Evolutionary conservation across 1,140 invertebrate genomes (phyloP), one percentile per base, ranked within the genome.

Genomic region (Pectinophora gossypiella): DNA sequence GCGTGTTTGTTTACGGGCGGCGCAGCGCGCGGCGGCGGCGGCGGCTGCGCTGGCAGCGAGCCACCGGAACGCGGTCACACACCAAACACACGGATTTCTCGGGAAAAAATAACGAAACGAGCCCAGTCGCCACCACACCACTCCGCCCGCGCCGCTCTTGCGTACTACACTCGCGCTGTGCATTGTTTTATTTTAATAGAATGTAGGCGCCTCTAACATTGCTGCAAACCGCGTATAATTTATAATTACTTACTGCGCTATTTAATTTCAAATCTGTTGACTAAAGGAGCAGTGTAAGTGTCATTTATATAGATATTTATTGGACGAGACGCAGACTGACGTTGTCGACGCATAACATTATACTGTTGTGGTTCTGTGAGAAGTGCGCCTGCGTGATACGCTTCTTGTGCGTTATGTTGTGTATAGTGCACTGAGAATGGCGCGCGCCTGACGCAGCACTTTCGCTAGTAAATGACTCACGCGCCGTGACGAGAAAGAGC

Each of bases 61-160:
- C 78, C 76, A 79, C 55, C 57, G 66, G 57, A 76, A 66, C 69
- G 72, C 76, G 68, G 72, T 70, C 78, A 71, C 64, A 61, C 65
- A 74, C 60, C 71, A 83, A 80, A 83, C 79, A 79, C 62, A 64
- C 59, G 42, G 64, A 69, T 72, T 79, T 80, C 70, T 68, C 61
- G 68, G 67, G 68, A 77, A 79, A 78, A 78, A 76, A 71, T 70
- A 72, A 60, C 50, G 51, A 50, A 42, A 51, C 55, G 56, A 61
- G 50, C 46, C 23, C 43, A 32, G 35, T 38, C 35, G 12, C 9
- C n/a, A n/a, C 6, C 13, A n/a, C 27, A 22, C n/a, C 43, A 9
- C 21, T 7, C n/a, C 23, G 35, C 38, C 5, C 35, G 13, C 20
- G 15, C 36, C 13, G 36, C 36, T 18, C 36, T 12, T 15, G 36